Conservation (phyloP, 2,888 invertebrate genomes). For the Machimus atricapillus region DNA sequence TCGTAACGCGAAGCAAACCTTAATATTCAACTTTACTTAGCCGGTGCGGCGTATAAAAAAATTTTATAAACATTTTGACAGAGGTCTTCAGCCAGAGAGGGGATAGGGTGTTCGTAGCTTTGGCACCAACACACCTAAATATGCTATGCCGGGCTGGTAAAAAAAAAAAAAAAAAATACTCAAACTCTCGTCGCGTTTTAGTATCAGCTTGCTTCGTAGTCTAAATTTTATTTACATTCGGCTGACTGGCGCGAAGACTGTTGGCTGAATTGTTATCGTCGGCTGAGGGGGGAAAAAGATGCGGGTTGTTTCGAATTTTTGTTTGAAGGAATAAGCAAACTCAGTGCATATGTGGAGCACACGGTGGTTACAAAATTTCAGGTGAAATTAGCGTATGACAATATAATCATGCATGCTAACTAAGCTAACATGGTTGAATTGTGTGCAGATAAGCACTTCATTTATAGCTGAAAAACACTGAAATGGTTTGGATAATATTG, state of each 20-base stretch:
- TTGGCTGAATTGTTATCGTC: constrained; percentile 10
- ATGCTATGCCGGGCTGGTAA: not conserved
- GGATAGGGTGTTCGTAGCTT: not conserved
- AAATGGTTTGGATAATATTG: not conserved
- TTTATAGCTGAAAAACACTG: not conserved
- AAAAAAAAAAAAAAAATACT: no score
- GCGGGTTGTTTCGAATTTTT: constrained; percentile 17
- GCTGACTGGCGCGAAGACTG: constrained; percentile 19
- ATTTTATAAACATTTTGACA: constrained; percentile 32
- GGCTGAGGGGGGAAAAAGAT: not conserved
- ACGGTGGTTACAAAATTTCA: constrained; percentile 34
- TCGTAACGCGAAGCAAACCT: not conserved
- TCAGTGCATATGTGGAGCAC: not conserved
- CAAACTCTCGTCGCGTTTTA: not conserved
- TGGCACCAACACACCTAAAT: not conserved
- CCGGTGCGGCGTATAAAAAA: not conserved
- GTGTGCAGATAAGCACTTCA: constrained; percentile 27
- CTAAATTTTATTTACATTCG: constrained; percentile 19
- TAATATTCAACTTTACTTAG: not conserved
- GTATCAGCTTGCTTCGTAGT: not conserved
- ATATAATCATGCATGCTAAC: constrained; percentile 13
- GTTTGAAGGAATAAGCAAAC: constrained; percentile 8
- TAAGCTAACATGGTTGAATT: constrained; percentile 25
- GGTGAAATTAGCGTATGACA: constrained; percentile 36
- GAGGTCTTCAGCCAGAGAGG: not conserved